These are phyloP conservation scores for Mormyrus lacerda DNA, from an alignment of 2,113 vertebrate genomes.

Conservation along the genomic window DNA sequence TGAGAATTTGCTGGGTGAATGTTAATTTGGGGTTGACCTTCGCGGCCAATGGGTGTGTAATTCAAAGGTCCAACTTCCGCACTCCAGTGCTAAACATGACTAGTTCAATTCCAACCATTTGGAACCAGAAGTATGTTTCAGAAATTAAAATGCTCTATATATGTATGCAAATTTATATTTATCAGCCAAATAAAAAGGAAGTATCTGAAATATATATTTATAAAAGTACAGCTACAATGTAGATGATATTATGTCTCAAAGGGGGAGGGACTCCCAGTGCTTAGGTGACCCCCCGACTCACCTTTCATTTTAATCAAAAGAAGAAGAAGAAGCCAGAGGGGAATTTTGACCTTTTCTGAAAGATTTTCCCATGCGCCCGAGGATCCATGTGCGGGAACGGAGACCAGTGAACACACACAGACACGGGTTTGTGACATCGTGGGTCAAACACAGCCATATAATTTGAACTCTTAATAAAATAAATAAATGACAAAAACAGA, in stretches of 20 bases:
- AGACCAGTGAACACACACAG: conserved; percentile 19
- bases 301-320: background rate
- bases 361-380: background rate
- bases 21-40: background rate
- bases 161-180: background rate
- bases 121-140: background rate
- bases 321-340: background rate
- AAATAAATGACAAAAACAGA: background rate
- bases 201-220: background rate
- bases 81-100: background rate
- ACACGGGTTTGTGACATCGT: background rate
- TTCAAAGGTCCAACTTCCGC: background rate
- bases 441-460: background rate
- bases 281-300: background rate
- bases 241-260: background rate
- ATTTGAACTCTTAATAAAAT: background rate
- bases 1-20: background rate
- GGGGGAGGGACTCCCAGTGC: background rate
- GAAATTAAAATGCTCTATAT: background rate
- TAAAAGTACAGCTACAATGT: background rate
- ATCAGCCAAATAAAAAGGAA: background rate
- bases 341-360: background rate
- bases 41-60: background rate
- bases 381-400: conserved; percentile 21
- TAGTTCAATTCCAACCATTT: background rate